These are phyloP conservation scores for Caenorhabditis sp. DNA, from an alignment of 2,888 invertebrate genomes.

Conservation along the genomic window DNA sequence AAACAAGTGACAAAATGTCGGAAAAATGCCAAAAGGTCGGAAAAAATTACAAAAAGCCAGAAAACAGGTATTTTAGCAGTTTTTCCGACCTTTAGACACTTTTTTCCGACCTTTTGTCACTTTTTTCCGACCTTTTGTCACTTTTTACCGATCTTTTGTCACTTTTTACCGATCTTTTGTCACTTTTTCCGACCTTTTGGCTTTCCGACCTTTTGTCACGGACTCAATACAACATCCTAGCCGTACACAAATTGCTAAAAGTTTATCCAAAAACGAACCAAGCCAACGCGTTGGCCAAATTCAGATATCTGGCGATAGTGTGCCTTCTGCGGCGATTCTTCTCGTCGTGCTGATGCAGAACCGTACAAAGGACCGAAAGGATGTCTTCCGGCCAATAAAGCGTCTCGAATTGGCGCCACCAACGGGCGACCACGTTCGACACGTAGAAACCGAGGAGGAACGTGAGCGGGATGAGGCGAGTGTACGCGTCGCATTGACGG, in stretches of 20 bases:
- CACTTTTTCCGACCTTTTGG: background rate
- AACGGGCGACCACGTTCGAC: conserved; percentile 65
- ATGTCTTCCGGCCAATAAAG: conserved; percentile 70
- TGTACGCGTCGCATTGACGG: conserved; percentile 67
- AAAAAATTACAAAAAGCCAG: too few relatives aligned
- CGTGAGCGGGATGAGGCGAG: conserved; percentile 71
- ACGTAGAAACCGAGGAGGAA: conserved; percentile 76
- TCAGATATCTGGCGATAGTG: conserved; percentile 70
- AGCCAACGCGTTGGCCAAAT: conserved; percentile 66
- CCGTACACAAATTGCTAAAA: too few relatives aligned
- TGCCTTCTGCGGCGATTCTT: conserved; percentile 61
- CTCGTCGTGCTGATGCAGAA: conserved; percentile 63
- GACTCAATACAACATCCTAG: too few relatives aligned
- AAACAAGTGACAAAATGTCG: too few relatives aligned
- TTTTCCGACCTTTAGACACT: too few relatives aligned
- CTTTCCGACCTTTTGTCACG: background rate
- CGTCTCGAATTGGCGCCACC: conserved; percentile 71
- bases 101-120: too few relatives aligned
- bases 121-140: too few relatives aligned
- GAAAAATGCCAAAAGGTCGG: too few relatives aligned
- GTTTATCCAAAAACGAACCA: conserved; percentile 63
- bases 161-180: too few relatives aligned
- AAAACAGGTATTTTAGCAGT: too few relatives aligned
- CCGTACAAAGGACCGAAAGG: conserved; percentile 63
- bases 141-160: too few relatives aligned